Base-by-base conservation (phyloP, 2,888 invertebrate species). In the Pegoplata infirma region DNA sequence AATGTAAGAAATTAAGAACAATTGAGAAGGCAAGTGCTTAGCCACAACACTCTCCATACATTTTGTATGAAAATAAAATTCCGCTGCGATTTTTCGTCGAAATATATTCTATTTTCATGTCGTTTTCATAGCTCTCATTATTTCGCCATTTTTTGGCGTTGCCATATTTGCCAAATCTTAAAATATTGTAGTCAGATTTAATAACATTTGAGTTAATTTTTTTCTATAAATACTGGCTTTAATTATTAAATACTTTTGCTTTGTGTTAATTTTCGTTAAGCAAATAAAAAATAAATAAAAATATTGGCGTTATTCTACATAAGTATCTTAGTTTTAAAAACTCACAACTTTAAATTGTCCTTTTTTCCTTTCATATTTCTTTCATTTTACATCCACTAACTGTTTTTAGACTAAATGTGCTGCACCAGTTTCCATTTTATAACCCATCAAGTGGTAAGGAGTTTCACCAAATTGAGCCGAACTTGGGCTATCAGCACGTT, bases 401-500 rank as follows among this genome's bases (percentile, higher is more conserved):
- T n/a, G n/a, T n/a, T n/a, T 63, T 72, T 80, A 77, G 67, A 75
- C 76, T 25, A 81, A 67, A 59, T 76, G 64, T 2, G 75, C 58
- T 10, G 77, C 53, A 16, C 68, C 74, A 4, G 71, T 63, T 53
- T 81, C 73, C 67, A 71, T 69, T 77, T 82, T 81, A 49, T 80
- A 82, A 88, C 94, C 94, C 85, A 94, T 94, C 92, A 94, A 93
- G 90, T 94, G 94, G 89, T 92, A 94, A 72, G 92, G 92, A n/a
- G 94, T 93, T 82, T 92, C 92, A 40, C 71, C 79, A 21, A 67
- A 79, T 36, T 81, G 76, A 83, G 92, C 92, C 49, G 82, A 69
- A 7, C 93, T 92, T 0, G 94, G 94, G 84, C 94, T 94, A 72
- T 90, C 87, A 80, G 92, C 90, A 77, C 90, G 83, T 61, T 83